phyloP scores from a whole-genome alignment of 2,113 vertebrate genomes.

The Centropristis striata region DNA sequence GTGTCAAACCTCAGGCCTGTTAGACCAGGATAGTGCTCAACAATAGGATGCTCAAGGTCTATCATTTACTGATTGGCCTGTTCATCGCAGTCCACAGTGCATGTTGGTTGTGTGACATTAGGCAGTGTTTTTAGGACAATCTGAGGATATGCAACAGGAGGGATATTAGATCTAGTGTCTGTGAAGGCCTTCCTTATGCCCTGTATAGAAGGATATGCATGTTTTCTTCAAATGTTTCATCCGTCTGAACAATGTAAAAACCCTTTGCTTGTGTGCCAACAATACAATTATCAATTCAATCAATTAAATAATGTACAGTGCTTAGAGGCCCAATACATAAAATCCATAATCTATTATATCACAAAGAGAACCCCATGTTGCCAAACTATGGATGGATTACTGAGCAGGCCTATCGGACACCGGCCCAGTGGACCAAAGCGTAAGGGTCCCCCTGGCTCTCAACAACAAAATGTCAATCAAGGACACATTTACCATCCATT shows the following conservation, averaged over 20 bases:
- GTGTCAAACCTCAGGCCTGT: background rate
- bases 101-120: background rate
- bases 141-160: background rate
- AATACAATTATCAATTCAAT: no score
- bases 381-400: no score
- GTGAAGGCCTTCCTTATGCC: background rate
- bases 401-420: no score
- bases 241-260: background rate
- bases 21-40: background rate
- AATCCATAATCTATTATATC: no score
- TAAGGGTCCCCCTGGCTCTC: no score
- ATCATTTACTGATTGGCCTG: slow-evolving; percentile 3
- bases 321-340: no score
- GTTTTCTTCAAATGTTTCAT: background rate
- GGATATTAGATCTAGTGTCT: background rate
- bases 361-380: no score
- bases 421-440: no score
- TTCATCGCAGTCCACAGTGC: background rate
- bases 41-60: background rate
- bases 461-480: no score
- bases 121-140: background rate
- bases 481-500: no score
- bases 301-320: no score
- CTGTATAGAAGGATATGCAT: background rate
- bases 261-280: background rate